A percentile compares a stretch with the other conserved stretches of the same genome.
Conservation (phyloP, 2,888 invertebrate genomes). For the Hypercompe scribonia region DNA sequence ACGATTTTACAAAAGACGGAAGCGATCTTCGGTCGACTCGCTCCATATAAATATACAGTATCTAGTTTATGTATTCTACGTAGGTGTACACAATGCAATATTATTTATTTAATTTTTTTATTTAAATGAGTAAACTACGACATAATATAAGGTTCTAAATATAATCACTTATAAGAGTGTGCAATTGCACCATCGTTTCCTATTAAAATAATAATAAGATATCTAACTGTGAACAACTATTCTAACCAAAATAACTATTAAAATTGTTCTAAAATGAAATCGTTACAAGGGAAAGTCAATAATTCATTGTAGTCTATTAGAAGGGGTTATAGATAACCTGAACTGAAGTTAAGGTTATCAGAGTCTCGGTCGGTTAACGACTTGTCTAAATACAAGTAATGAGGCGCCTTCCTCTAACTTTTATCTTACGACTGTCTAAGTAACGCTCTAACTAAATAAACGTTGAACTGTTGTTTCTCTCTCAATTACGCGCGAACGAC, state of each 20-base stretch:
- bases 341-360: constrained; percentile 11
- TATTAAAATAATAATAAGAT: no score
- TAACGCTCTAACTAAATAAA: not conserved
- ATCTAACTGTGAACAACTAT: no score
- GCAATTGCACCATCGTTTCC: no score
- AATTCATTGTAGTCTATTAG: not conserved
- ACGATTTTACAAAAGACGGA: no score
- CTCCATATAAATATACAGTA: no score
- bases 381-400: constrained; percentile 9
- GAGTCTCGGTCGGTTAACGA: not conserved
- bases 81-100: no score
- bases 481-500: not conserved
- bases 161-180: no score
- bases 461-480: not conserved
- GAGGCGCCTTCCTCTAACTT: constrained; percentile 2
- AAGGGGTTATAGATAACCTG: constrained; percentile 11
- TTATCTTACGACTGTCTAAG: not conserved
- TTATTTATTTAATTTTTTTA: no score
- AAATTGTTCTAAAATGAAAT: not conserved
- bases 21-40: no score
- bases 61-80: no score
- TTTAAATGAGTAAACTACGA: no score
- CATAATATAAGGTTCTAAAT: no score
- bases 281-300: constrained; percentile 2
- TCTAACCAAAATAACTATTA: not conserved